phyloP scores from a whole-genome alignment of 2,797 vertebrate genomes.

The Dipus sagitta region DNA sequence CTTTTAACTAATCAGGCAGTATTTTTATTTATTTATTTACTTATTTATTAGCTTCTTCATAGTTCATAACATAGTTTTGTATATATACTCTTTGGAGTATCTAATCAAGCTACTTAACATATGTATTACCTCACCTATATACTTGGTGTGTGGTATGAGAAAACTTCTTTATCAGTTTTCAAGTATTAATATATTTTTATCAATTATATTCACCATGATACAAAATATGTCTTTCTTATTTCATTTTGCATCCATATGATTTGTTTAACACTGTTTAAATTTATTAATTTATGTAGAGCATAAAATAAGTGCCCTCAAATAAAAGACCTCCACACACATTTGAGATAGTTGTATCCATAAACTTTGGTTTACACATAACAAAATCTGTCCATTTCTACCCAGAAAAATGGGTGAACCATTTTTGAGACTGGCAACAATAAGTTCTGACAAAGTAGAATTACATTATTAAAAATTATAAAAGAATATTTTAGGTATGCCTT shows the following conservation, averaged over 20 bases:
- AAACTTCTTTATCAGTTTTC: not conserved
- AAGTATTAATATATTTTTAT: not conserved
- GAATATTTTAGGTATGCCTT: not conserved
- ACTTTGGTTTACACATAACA: constrained; percentile 1
- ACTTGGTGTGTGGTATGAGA: not conserved
- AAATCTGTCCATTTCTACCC: constrained; percentile 37
- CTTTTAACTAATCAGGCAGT: not conserved
- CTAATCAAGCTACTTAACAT: not conserved
- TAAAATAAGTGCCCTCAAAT: constrained; percentile 40
- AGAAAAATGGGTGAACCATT: not conserved
- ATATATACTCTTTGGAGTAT: not conserved
- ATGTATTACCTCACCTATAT: not conserved
- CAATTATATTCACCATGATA: not conserved
- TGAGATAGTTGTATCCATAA: constrained; percentile 10
- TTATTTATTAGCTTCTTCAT: not conserved
- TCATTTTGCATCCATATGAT: constrained; percentile 16
- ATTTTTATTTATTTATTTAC: not conserved
- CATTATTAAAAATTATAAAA: constrained; percentile 2
- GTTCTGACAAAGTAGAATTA: constrained; percentile 30
- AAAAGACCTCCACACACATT: not conserved
- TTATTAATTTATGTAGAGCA: constrained; percentile 13
- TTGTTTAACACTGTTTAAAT: not conserved
- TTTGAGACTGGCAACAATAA: not conserved
- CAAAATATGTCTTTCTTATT: not conserved
- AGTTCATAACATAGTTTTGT: not conserved